These are phyloP conservation scores for Pantherophis alleghaniensis DNA, from an alignment of 2,797 vertebrate species.

Conservation along the genomic window DNA sequence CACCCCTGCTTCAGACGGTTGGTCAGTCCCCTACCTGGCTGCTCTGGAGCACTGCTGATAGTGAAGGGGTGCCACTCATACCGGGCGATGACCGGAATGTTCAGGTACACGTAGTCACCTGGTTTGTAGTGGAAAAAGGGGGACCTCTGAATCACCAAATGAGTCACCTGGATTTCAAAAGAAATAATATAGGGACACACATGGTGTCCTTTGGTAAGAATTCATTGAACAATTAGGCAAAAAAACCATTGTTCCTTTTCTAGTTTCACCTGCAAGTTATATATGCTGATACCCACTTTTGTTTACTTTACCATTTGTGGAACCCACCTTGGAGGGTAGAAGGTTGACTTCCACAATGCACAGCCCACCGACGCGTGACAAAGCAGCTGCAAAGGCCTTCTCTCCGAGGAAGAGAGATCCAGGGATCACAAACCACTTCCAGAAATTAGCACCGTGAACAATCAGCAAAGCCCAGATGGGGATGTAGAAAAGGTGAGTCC, in stretches of 20 bases:
- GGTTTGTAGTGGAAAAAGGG: constrained; percentile 85
- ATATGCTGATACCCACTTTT: neutral
- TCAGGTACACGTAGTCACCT: constrained; percentile 88
- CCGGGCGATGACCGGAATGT: constrained; percentile 83
- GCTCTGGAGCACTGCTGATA: constrained; percentile 91
- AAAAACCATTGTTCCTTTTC: neutral
- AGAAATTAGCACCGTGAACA: constrained; percentile 87
- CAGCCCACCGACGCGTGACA: constrained; percentile 75
- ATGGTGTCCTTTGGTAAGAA: neutral
- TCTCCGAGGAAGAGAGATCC: constrained; percentile 83
- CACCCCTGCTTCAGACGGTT: neutral
- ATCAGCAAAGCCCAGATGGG: constrained; percentile 82
- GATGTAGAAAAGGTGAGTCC: constrained; percentile 87
- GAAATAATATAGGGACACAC: rapidly evolving
- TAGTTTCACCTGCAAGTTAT: neutral
- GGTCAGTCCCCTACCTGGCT: constrained; percentile 71
- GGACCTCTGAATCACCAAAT: constrained; percentile 84
- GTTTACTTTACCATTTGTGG: neutral
- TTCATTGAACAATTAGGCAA: too few relatives aligned
- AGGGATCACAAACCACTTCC: constrained; percentile 89
- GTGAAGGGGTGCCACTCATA: constrained; percentile 93
- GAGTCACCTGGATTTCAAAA: constrained; percentile 79
- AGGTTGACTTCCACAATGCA: constrained; percentile 84
- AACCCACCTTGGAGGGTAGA: constrained; percentile 84
- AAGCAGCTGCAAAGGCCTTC: constrained; percentile 76